Base-by-base conservation (phyloP, 2,113 vertebrate genomes). In the Dromas ardeola region DNA sequence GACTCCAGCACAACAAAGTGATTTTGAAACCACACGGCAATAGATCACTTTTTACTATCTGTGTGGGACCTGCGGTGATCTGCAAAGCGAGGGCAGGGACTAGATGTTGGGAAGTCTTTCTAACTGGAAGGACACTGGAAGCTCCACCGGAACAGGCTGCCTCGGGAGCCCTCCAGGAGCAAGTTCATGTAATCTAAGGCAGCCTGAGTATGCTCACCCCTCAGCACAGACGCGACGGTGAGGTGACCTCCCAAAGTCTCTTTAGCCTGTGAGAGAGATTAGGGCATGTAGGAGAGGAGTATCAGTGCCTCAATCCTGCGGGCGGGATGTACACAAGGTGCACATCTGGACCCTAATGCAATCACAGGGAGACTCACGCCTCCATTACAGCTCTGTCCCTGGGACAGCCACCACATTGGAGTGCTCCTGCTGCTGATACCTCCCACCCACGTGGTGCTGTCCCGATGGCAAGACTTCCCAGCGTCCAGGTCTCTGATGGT, bases 381-480 rank as follows among this genome's bases (percentile, higher is more conserved):
- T 69, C 91, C n/a, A 3, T 53, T 58, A 34, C 58, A 81, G 77
- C 53, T 23, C 58, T 42, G 2, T 15, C 32, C 32, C 50, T n/a
- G 26, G 40, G 30, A 50, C 12, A 16, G 40, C 36, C 6, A 10
- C 2, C 10, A 74, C 12, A 26, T 29, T 63, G 47, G 15, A 2
- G 8, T 23, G 30, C 56, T 82, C 76, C 61, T 71, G 21, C 52
- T 86, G 82, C 29, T 45, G 53, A 20, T 26, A 32, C 19, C 43
- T 73, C 42, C 50, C 27, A 66, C 11, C 49, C 4, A 1, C 40
- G 45, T 0, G 0, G 43, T 61, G n/a, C 43, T 0, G 0, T 42
- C 14, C 21, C 43, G 49, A 34, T 5, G 21, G 52, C 47, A 91
- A n/a, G 77, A 82, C 21, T 9, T 47, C 34, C 27, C 72, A 72